A percentile compares a stretch with the other conserved stretches of the same genome.
Evolutionary conservation across 2,888 invertebrate genomes (phyloP).

Genomic region (Muscina levida): DNA sequence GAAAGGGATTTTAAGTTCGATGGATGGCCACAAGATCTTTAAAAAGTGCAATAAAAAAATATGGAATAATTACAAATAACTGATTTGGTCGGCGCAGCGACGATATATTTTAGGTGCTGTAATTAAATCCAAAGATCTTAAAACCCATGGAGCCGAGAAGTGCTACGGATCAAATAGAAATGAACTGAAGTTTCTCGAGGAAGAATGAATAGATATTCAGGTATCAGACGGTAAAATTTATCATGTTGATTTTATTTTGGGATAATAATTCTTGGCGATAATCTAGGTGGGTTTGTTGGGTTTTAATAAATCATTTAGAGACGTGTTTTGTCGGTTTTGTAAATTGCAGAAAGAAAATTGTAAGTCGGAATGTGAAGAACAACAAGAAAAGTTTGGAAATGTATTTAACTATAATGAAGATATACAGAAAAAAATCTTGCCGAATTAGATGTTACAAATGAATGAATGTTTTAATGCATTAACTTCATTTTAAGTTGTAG

Average conservation of each 20-base stretch:
- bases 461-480: not conserved
- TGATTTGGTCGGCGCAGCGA: too few relatives aligned
- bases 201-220: conserved; percentile 10
- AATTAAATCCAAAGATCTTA: not conserved
- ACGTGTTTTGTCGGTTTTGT: not conserved
- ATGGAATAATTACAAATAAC: too few relatives aligned
- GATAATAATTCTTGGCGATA: conserved; percentile 25
- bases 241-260: conserved; percentile 31
- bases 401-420: not conserved
- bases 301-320: conserved; percentile 26
- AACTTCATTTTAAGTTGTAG: not conserved
- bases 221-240: not conserved
- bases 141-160: conserved; percentile 10
- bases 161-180: conserved; percentile 14
- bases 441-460: not conserved
- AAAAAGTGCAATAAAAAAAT: not conserved
- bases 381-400: not conserved
- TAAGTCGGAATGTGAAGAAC: not conserved
- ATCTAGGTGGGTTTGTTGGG: conserved; percentile 19
- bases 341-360: conserved; percentile 2
- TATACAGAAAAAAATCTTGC: not conserved
- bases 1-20: too few relatives aligned
- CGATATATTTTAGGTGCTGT: not conserved
- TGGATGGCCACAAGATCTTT: too few relatives aligned
- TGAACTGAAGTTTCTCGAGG: conserved; percentile 6